A percentile compares a stretch with the other conserved stretches of the same genome.
Conservation (phyloP, 2,797 vertebrate genomes). For the Anabas testudineus region DNA sequence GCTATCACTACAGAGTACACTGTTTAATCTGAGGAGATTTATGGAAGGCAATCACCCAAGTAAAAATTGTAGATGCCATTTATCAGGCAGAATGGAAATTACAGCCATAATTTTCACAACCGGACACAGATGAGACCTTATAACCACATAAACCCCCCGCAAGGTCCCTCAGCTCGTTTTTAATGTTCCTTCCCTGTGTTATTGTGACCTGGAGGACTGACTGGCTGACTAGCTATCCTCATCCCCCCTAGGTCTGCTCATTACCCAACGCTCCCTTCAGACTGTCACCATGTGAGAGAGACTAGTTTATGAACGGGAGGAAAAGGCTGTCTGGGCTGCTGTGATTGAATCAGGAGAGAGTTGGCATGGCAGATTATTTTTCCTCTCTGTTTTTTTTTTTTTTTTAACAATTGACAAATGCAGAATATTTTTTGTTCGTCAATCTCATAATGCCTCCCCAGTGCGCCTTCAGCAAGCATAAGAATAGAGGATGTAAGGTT, state of each 20-base stretch:
- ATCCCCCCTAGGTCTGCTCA: conserved; percentile 71
- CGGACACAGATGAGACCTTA: conserved; percentile 80
- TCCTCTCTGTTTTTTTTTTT: conserved; percentile 43
- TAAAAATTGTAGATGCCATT: conserved; percentile 83
- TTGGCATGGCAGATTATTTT: conserved; percentile 74
- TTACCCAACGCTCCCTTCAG: conserved; percentile 64
- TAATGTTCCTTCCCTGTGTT: conserved; percentile 83
- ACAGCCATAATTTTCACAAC: conserved; percentile 87
- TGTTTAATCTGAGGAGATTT: conserved; percentile 84
- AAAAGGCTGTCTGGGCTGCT: conserved; percentile 64
- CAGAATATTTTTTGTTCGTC: conserved; percentile 46
- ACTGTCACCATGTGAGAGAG: conserved; percentile 79
- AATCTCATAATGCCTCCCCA: conserved; percentile 42
- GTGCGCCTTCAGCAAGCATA: conserved; percentile 51
- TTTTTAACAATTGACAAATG: conserved; percentile 39
- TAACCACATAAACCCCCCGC: conserved; percentile 73
- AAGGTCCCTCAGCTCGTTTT: conserved; percentile 72
- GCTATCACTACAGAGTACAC: conserved; percentile 74
- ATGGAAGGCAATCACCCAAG: conserved; percentile 84
- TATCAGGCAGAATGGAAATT: conserved; percentile 88
- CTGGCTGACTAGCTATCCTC: conserved; percentile 74
- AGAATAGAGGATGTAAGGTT: conserved; percentile 22
- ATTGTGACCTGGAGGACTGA: conserved; percentile 77
- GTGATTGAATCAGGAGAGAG: conserved; percentile 85
- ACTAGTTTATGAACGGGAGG: conserved; percentile 84